Percentiles rank a stretch among this genome's conserved stretches.
These are phyloP conservation scores for Drosophila lutescens DNA, from an alignment of 2,888 invertebrate species.

Conservation along the genomic window DNA sequence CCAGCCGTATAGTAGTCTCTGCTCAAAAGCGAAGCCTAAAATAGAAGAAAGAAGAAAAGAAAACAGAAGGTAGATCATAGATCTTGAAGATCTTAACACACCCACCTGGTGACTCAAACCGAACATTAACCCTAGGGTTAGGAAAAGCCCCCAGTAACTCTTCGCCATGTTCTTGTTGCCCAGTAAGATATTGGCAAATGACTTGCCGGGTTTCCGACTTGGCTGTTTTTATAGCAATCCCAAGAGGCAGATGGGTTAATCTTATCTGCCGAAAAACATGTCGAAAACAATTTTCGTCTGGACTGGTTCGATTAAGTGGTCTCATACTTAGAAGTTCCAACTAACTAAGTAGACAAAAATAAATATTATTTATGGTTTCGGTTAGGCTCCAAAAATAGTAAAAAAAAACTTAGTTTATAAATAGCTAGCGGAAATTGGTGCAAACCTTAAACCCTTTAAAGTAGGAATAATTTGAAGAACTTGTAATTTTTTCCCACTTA, in stretches of 20 bases:
- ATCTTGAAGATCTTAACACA: background rate
- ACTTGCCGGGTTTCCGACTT: background rate
- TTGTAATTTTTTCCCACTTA: background rate
- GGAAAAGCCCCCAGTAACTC: slow-evolving; percentile 3
- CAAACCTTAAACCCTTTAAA: background rate
- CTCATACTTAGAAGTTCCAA: background rate
- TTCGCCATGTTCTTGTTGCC: slow-evolving; percentile 17
- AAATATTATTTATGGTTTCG: background rate
- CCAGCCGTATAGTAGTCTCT: slow-evolving; percentile 87
- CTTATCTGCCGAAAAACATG: slow-evolving; percentile 12
- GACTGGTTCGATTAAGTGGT: background rate
- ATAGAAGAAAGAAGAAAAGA: background rate
- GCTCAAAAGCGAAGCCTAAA: background rate
- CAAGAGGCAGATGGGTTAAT: slow-evolving; percentile 8
- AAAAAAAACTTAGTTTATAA: background rate
- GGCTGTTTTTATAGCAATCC: slow-evolving; percentile 16
- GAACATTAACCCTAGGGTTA: slow-evolving; percentile 21
- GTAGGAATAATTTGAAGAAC: too few relatives aligned
- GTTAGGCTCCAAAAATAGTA: background rate
- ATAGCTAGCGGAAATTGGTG: background rate
- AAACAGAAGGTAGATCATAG: too few relatives aligned
- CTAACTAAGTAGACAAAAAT: background rate
- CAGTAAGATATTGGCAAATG: slow-evolving; percentile 3
- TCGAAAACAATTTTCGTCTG: background rate
- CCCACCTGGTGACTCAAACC: slow-evolving; percentile 62